Evolutionary conservation across 2,888 invertebrate species (phyloP).

Genomic region (Cheilosia grossa): DNA sequence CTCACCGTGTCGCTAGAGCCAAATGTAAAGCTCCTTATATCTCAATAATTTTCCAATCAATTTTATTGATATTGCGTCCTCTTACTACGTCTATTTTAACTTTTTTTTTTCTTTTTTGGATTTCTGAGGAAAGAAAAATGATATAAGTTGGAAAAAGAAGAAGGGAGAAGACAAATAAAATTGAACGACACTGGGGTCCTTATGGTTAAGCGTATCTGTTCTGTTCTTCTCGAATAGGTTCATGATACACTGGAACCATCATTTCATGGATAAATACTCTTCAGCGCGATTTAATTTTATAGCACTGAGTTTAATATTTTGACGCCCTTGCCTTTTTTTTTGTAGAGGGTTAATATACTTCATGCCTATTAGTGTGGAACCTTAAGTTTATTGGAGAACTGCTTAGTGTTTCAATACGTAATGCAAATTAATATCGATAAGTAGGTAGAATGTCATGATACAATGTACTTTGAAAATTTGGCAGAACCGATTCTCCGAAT

Average conservation of each 20-base stretch:
- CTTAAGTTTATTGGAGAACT: background rate
- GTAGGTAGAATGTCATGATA: no score
- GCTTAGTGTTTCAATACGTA: background rate
- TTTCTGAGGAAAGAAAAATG: slow-evolving; percentile 40
- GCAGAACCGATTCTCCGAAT: no score
- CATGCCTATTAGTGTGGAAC: background rate
- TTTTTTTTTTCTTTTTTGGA: slow-evolving; percentile 21
- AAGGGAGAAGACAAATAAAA: slow-evolving; percentile 50
- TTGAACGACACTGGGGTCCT: slow-evolving; percentile 44
- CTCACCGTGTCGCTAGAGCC: slow-evolving; percentile 42
- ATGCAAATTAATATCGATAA: no score
- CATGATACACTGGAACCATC: slow-evolving; percentile 28
- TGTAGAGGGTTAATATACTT: background rate
- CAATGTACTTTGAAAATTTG: no score
- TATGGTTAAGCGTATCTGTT: slow-evolving; percentile 36
- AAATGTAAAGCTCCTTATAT: slow-evolving; percentile 61
- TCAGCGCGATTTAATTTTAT: slow-evolving; percentile 39
- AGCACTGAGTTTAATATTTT: slow-evolving; percentile 12
- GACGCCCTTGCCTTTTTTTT: background rate
- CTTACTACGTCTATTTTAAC: slow-evolving; percentile 51
- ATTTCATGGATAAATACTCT: slow-evolving; percentile 32
- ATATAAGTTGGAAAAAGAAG: slow-evolving; percentile 43
- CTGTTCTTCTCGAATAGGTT: slow-evolving; percentile 28
- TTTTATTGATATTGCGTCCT: slow-evolving; percentile 62
- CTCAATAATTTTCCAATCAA: slow-evolving; percentile 67